Evolutionary conservation across 2,113 vertebrate species (phyloP), one percentile per base, ranked within the genome.

Genomic region (Barbus barbus): DNA sequence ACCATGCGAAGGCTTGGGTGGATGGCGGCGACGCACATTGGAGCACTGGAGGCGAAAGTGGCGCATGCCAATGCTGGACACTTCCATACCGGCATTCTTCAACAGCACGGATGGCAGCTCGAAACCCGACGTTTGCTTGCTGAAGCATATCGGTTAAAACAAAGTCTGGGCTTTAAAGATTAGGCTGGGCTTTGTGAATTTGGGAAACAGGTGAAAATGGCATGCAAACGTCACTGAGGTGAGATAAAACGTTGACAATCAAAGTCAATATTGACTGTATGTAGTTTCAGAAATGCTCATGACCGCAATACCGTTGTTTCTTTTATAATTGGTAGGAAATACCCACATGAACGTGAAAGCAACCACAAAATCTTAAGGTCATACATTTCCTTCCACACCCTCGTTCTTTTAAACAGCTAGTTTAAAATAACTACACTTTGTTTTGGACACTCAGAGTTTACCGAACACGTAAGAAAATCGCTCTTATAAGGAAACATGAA

Each of bases 31-130:
- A 89, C 89, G 87, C 63, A 82, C 85, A 88, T 89, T 87, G 87
- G 89, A 87, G 87, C 86, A 87, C 91, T 88, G 92, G 91, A 93
- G 91, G 83, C 89, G 88, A 87, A 78, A 69, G 56, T 18, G 38
- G 82, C 87, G 87, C 83, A 91, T 93, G 92, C 93, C 93, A 92
- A 88, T 86, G 92, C 92, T 93, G 93, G 93, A 91, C 91, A 93
- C 91, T 92, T 92, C 92, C 90, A 84, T 78, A 65, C 78, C 87
- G 16, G 36, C 84, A 88, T 83, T 83, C 84, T 81, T 80, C 69
- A 38, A 58, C 36, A 48, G 69, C 84, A 20, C 5, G 14, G 63
- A 81, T 78, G 81, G 76, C 56, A 65, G 72, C 60, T 24, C 22
- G 9, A 41, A 41, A 41, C 38, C 38, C 38, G 9, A 41, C 11